Evolutionary conservation across 2,113 vertebrate species (phyloP), one percentile per base, ranked within the genome.

Genomic region (Hyaena hyaena): DNA sequence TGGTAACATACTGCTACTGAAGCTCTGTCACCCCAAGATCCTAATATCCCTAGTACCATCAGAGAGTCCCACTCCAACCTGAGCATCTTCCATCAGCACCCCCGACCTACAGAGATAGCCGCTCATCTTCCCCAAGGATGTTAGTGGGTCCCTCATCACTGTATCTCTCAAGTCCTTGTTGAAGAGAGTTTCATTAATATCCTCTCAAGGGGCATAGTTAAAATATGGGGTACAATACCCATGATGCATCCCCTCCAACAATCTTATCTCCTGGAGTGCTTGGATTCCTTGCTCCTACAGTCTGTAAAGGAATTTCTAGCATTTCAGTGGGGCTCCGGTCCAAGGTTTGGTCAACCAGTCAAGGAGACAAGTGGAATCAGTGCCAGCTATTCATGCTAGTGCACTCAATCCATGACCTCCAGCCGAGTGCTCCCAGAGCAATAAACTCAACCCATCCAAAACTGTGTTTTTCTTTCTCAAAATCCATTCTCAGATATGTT

Each of bases 341-440:
- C 69, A 91, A 81, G 17, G 92, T 95, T 82, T 71, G 24, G 50
- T 58, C 82, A 91, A 80, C 45, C 39, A 63, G 45, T 68, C 39
- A 95, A 88, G 76, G 48, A 87, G 95, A 93, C 24, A 43, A 92
- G 16, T 77, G 68, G 83, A 82, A 81, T 69, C 24, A 71, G n/a
- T 77, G 45, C 7, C 11, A 73, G 35, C 33, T 48, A 90, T 45
- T 89, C 53, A 61, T 35, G 39, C 17, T 31, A 31, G 21, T 35
- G 76, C 19, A 55, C 0, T 93, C 28, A 93, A 91, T 87, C 61
- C 82, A 89, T 31, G 86, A 50, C 53, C 21, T 90, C 88, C 48
- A 6, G 24, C 65, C 33, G 92, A 87, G 5, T 39, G 12, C 26
- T 84, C 55, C 35, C 11, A 77, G 24, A 26, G 31, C 26, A 93